Evolutionary conservation across 1,140 invertebrate species (phyloP), one percentile per base, ranked within the genome.

Genomic region (Drosophila varians): DNA sequence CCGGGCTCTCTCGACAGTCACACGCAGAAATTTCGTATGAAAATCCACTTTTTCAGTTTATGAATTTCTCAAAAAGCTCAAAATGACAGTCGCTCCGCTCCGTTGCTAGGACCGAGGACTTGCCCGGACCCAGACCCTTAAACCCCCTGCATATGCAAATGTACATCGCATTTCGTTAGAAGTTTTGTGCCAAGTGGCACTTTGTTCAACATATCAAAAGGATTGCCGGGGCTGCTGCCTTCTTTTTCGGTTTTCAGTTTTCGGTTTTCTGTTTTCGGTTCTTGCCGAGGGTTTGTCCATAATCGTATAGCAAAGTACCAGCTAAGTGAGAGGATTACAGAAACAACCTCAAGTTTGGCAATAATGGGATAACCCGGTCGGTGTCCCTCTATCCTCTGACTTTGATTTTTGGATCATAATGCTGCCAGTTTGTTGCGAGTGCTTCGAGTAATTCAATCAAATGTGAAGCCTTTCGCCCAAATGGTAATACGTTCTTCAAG

Each of bases 31-130:
- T 86, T 86, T 86, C 80, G 76, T 86, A 86, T 86, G 80, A 86
- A 86, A 87, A 86, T 87, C 80, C 80, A 86, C 80, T 86, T 87
- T 84, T 86, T 86, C 80, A 86, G 82, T 86, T 87, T 86, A 86
- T 80, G 80, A 86, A 86, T 86, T 86, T 86, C 80, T 87, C 82
- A 86, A 87, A 84, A 86, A 86, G 82, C 80, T 87, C 72, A 60
- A 65, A 84, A 65, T 84, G 82, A 84, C 82, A 87, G 80, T 82
- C 69, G 42, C 51, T 74, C 42, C n/a, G n/a, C n/a, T n/a, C 62
- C 65, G 61, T 61, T 76, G 57, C 55, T 61, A 31, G 28, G 28
- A 9, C 28, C 8, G 28, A 46, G 14, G 25, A 38, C 51, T 21
- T 23, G 11, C 48, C 45, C 12, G 34, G 38, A 52, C 64, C 52